These are phyloP conservation scores for Himalopsyche phryganea DNA, from an alignment of 1,140 invertebrate genomes.

Conservation along the genomic window DNA sequence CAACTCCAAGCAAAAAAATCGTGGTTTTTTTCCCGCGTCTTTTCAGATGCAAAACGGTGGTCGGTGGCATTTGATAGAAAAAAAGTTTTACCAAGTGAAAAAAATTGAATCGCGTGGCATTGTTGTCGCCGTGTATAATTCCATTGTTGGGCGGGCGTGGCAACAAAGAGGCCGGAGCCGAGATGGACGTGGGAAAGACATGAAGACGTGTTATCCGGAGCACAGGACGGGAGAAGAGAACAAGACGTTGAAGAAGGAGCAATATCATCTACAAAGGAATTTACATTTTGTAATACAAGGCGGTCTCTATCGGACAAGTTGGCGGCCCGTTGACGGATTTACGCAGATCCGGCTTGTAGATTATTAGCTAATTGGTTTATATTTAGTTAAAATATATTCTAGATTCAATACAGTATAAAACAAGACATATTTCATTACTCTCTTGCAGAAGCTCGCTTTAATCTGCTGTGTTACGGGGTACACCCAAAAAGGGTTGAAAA, in stretches of 20 bases:
- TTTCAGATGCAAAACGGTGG: slow-evolving; percentile 29
- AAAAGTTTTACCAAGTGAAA: background rate
- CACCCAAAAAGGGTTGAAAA: no score
- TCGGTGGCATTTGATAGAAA: slow-evolving; percentile 6
- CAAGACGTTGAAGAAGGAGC: slow-evolving; percentile 1
- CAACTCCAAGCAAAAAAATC: background rate
- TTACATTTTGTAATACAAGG: slow-evolving; percentile 12
- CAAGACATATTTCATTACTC: no score
- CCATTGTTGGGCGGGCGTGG: slow-evolving; percentile 19
- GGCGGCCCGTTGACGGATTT: slow-evolving; percentile 7
- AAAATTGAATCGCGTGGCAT: slow-evolving; percentile 19
- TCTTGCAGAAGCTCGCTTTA: no score
- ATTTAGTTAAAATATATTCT: no score
- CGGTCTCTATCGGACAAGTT: slow-evolving; percentile 10
- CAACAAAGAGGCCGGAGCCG: slow-evolving; percentile 8
- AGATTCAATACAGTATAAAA: no score
- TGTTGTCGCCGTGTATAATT: slow-evolving; percentile 27
- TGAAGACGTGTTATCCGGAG: slow-evolving; percentile 1
- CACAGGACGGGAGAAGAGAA: background rate
- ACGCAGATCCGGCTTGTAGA: no score
- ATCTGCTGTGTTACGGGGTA: no score
- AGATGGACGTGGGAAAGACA: slow-evolving; percentile 27
- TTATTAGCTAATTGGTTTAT: no score
- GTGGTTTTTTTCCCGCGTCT: slow-evolving; percentile 11
- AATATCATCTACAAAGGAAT: slow-evolving; percentile 19